Conservation (phyloP, 1,140 invertebrate genomes). For the Calephelis virginiensis region DNA sequence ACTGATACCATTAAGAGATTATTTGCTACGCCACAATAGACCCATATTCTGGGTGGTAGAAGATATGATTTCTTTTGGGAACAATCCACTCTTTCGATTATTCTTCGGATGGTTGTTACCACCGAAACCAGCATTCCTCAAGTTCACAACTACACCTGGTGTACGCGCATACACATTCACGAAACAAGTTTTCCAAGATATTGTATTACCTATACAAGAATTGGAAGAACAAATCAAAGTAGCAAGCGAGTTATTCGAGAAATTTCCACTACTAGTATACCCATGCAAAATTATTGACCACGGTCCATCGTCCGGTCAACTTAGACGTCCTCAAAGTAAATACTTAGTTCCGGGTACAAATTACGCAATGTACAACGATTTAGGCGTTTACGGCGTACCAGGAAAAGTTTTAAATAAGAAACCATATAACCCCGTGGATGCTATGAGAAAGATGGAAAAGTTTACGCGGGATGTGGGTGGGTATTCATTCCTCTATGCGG, state of each 20-base stretch:
- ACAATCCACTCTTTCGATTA: slow-evolving; percentile 85
- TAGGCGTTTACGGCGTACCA: slow-evolving; percentile 90
- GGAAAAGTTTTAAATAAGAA: slow-evolving; percentile 81
- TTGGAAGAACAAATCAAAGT: slow-evolving; percentile 83
- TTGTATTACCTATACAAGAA: slow-evolving; percentile 86
- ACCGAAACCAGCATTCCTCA: slow-evolving; percentile 90
- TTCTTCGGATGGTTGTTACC: slow-evolving; percentile 89
- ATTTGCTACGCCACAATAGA: slow-evolving; percentile 88
- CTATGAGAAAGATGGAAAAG: slow-evolving; percentile 75
- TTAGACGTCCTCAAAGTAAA: slow-evolving; percentile 77
- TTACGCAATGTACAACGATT: slow-evolving; percentile 86
- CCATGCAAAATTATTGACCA: slow-evolving; percentile 86
- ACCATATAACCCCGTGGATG: slow-evolving; percentile 71
- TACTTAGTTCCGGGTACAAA: slow-evolving; percentile 80
- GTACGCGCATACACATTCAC: slow-evolving; percentile 89
- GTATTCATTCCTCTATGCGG: slow-evolving; percentile 83
- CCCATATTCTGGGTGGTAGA: slow-evolving; percentile 91
- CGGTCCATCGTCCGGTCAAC: slow-evolving; percentile 86
- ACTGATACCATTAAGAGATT: slow-evolving; percentile 88
- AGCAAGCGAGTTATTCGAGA: slow-evolving; percentile 83
- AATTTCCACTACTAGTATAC: slow-evolving; percentile 91
- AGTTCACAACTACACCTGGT: slow-evolving; percentile 89
- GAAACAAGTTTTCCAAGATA: slow-evolving; percentile 91
- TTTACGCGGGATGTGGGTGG: slow-evolving; percentile 82
- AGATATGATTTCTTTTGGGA: slow-evolving; percentile 93